These are phyloP conservation scores for Zapus hudsonius DNA, from an alignment of 2,113 vertebrate species.

Conservation along the genomic window DNA sequence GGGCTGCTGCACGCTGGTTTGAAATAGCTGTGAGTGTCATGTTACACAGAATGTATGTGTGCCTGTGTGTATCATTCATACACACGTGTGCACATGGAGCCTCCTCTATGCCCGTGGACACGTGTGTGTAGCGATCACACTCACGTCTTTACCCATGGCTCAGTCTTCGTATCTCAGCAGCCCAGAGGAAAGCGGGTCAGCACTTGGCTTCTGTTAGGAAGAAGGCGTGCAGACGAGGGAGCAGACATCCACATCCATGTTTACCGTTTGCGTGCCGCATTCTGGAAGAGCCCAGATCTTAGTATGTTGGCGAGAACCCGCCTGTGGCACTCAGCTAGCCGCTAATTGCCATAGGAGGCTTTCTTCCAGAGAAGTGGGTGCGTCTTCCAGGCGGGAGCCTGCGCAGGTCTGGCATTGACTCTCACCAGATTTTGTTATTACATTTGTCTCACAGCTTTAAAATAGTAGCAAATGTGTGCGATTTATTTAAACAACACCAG, in stretches of 20 bases:
- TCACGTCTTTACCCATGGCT: fast-evolving
- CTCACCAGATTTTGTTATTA: conserved; percentile 85
- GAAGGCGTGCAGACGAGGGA: background rate
- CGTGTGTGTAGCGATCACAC: fast-evolving
- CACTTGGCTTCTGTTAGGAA: background rate
- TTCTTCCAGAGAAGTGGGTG: conserved; percentile 48
- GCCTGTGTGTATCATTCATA: fast-evolving
- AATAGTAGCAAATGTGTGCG: conserved; percentile 82
- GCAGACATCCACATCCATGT: background rate
- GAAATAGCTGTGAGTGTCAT: too few relatives aligned
- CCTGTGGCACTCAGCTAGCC: fast-evolving
- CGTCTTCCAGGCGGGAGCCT: conserved; percentile 74
- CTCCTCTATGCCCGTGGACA: too few relatives aligned
- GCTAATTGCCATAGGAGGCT: fast-evolving
- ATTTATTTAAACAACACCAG: conserved; percentile 83
- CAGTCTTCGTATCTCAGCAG: fast-evolving
- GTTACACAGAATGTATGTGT: too few relatives aligned
- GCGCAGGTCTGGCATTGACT: conserved; percentile 79
- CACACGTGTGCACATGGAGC: too few relatives aligned
- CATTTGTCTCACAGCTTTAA: conserved; percentile 85
- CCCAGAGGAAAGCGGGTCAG: background rate
- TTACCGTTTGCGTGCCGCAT: background rate
- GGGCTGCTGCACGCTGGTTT: too few relatives aligned
- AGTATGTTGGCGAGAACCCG: background rate
- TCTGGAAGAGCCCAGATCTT: background rate